Percentiles rank a stretch among this genome's conserved stretches.
Evolutionary conservation across 2,113 vertebrate genomes (phyloP).

Genomic region (Ceyx cyanopectus): DNA sequence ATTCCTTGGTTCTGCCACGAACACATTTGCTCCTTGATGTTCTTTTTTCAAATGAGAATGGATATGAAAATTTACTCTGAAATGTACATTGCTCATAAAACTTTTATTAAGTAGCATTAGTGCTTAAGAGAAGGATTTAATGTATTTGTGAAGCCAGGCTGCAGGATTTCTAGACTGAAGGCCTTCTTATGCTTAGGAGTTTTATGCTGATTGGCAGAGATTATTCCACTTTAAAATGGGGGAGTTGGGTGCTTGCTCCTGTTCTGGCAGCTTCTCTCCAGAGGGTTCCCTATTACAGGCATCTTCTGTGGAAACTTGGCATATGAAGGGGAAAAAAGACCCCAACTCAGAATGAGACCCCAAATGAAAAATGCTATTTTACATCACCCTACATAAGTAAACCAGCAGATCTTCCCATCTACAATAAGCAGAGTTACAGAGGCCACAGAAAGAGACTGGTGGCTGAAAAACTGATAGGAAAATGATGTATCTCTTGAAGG

Average conservation of each 20-base stretch:
- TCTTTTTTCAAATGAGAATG: slow-evolving; percentile 63
- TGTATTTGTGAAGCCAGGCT: slow-evolving; percentile 62
- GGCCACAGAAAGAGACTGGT: neutral
- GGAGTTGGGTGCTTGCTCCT: neutral
- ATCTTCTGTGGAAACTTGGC: neutral
- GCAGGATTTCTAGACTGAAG: slow-evolving; percentile 41
- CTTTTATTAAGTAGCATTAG: slow-evolving; percentile 71
- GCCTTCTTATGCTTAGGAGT: neutral
- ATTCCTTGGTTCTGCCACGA: slow-evolving; percentile 61
- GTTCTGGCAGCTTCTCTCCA: neutral
- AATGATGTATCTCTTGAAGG: neutral
- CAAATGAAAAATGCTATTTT: neutral
- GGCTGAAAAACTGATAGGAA: neutral
- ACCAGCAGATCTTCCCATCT: neutral
- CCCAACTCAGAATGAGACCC: neutral
- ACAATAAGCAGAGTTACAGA: neutral
- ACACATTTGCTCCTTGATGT: slow-evolving; percentile 62
- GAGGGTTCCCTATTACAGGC: neutral
- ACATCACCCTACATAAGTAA: neutral
- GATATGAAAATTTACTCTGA: slow-evolving; percentile 72
- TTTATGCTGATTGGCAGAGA: neutral
- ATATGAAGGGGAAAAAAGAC: accelerated
- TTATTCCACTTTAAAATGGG: neutral
- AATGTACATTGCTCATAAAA: slow-evolving; percentile 72
- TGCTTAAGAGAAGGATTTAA: slow-evolving; percentile 68